A percentile compares a stretch with the other conserved stretches of the same genome.
Conservation (phyloP, 2,888 invertebrate species). For the Drosophila paracracens region DNA sequence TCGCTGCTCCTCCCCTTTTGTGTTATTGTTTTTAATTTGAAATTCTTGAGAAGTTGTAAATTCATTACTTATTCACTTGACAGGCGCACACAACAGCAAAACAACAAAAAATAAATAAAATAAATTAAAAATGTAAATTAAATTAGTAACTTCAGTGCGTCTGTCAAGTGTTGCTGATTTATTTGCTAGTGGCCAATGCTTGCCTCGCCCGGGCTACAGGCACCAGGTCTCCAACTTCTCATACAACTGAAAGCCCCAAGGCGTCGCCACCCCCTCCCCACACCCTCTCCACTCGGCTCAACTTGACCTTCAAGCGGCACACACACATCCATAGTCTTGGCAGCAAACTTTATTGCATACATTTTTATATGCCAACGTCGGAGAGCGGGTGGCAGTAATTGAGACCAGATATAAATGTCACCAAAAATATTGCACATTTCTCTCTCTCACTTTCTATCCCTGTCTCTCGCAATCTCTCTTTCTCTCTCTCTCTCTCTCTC, state of each 20-base stretch:
- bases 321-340: conserved; percentile 27
- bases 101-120: conserved; percentile 49
- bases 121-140: conserved; percentile 83
- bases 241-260: conserved; percentile 58
- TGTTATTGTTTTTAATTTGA: conserved; percentile 83
- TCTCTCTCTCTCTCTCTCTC: background rate
- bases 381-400: conserved; percentile 1
- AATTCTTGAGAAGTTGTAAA: conserved; percentile 82
- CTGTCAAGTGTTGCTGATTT: conserved; percentile 80
- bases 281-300: conserved; percentile 15
- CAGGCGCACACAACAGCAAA: conserved; percentile 54
- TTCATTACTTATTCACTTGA: conserved; percentile 83
- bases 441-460: conserved; percentile 14
- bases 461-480: background rate
- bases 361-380: conserved; percentile 72
- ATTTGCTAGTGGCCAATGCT: conserved; percentile 66
- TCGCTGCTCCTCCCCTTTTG: conserved; percentile 56
- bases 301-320: conserved; percentile 72
- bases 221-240: conserved; percentile 12
- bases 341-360: conserved; percentile 75
- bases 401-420: conserved; percentile 75
- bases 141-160: conserved; percentile 81
- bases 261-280: conserved; percentile 5
- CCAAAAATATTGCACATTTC: conserved; percentile 71
- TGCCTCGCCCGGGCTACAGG: background rate